phyloP scores from a whole-genome alignment of 2,113 vertebrate species.

The Gambusia affinis region DNA sequence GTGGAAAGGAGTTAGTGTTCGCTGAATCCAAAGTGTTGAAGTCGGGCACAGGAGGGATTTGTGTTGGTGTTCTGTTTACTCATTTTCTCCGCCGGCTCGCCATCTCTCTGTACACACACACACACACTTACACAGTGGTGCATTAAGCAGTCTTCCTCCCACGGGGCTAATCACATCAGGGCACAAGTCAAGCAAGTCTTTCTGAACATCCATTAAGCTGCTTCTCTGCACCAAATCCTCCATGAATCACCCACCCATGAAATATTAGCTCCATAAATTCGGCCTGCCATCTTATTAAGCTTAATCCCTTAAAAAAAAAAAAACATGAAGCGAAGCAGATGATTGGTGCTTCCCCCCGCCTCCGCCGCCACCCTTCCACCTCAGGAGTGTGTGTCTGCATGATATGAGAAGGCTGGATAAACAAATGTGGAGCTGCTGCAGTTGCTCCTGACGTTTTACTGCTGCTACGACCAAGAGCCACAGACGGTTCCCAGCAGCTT shows the following conservation, averaged over 20 bases:
- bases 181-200: slow-evolving; percentile 51
- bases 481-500: neutral
- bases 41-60: slow-evolving; percentile 24
- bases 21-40: neutral
- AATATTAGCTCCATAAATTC: slow-evolving; percentile 64
- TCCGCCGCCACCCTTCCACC: neutral
- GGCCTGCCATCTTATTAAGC: slow-evolving; percentile 59
- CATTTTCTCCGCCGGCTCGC: slow-evolving; percentile 22
- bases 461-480: neutral
- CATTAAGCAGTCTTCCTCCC: slow-evolving; percentile 38
- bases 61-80: slow-evolving; percentile 39
- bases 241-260: slow-evolving; percentile 49
- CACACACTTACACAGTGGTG: slow-evolving; percentile 45
- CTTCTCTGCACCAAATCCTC: slow-evolving; percentile 36
- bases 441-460: neutral
- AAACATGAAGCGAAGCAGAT: slow-evolving; percentile 23
- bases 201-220: slow-evolving; percentile 63
- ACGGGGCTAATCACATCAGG: slow-evolving; percentile 49
- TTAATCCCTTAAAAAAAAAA: slow-evolving; percentile 45
- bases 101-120: slow-evolving; percentile 15
- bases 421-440: slow-evolving; percentile 18
- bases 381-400: slow-evolving; percentile 33
- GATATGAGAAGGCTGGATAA: slow-evolving; percentile 33
- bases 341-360: neutral
- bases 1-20: neutral